Conservation (phyloP, 2,113 vertebrate species). For the Melierax canorus region DNA sequence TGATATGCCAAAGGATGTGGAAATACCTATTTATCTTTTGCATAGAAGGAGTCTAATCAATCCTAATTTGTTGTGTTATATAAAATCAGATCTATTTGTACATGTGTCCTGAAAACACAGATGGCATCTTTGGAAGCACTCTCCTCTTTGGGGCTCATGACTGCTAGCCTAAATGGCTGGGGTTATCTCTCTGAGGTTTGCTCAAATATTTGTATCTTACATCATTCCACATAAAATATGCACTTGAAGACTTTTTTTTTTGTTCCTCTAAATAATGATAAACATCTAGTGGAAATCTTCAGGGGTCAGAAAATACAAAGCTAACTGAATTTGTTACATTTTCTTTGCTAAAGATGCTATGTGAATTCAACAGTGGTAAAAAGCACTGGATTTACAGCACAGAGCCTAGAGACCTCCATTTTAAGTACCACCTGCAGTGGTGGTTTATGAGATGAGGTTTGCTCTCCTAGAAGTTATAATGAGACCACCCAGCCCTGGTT, state of each 20-base stretch:
- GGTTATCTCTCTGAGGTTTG: not conserved
- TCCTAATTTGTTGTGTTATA: not conserved
- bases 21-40: not conserved
- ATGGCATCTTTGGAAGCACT: not conserved
- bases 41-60: not conserved
- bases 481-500: constrained; percentile 37
- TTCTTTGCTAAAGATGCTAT: not conserved
- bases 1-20: not conserved
- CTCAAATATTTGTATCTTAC: not conserved
- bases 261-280: not conserved
- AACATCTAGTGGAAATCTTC: not conserved
- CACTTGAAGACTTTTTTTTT: not conserved
- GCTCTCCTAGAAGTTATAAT: constrained; percentile 33
- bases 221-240: not conserved
- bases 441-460: constrained; percentile 50
- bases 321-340: not conserved
- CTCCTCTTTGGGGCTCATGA: not conserved
- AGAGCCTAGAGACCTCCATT: not conserved
- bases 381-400: not conserved
- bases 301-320: not conserved
- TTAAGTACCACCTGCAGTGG: constrained; percentile 55
- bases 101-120: not conserved
- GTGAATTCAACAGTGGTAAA: not conserved
- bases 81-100: not conserved
- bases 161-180: not conserved